phyloP scores from a whole-genome alignment of 2,113 vertebrate genomes.

The Mixornis gularis region DNA sequence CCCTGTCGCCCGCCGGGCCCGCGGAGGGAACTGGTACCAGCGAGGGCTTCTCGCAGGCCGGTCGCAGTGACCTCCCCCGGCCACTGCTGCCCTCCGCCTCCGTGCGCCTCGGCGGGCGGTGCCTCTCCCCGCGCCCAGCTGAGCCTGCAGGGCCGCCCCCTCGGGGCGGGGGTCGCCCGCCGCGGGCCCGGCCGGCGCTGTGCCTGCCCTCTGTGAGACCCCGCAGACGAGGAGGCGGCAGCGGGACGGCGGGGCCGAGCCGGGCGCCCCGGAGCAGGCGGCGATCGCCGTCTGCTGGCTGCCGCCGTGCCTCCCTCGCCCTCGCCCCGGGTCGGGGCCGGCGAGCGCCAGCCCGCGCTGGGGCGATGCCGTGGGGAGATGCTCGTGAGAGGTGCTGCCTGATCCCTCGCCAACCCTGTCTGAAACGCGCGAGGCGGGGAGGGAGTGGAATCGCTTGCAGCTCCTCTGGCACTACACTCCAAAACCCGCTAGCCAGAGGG shows the following conservation, averaged over 20 bases:
- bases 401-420: background rate
- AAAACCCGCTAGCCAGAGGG: background rate
- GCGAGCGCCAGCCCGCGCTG: background rate
- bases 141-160: background rate
- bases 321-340: background rate
- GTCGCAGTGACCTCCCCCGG: background rate
- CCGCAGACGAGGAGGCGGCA: no score
- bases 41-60: no score
- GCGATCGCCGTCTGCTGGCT: constrained; percentile 90
- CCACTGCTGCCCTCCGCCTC: background rate
- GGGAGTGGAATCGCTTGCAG: background rate
- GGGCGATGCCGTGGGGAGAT: background rate
- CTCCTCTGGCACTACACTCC: background rate
- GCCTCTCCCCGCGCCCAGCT: background rate
- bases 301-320: background rate
- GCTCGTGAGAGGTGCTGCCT: background rate
- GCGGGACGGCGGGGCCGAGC: no score
- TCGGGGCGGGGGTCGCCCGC: background rate
- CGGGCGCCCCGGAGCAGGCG: constrained; percentile 12
- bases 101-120: background rate
- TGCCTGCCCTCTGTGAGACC: no score
- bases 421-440: background rate
- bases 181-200: background rate
- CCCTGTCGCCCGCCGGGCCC: no score
- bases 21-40: background rate